These are phyloP conservation scores for Drosophila navojoa DNA, from an alignment of 1,140 invertebrate genomes.

Conservation along the genomic window DNA sequence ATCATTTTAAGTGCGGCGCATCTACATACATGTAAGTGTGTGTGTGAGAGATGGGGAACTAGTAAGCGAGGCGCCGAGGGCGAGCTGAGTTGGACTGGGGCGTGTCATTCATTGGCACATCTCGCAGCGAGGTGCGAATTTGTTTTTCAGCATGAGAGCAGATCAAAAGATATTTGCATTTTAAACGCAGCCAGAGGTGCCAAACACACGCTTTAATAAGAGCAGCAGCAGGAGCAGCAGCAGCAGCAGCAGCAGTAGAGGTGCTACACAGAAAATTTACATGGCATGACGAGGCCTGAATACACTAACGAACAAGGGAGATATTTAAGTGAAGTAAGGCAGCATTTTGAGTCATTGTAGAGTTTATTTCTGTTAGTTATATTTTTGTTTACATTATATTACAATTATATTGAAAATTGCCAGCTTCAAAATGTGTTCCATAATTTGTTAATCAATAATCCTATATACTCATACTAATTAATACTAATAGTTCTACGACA, in stretches of 20 bases:
- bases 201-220: constrained; percentile 15
- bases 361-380: too few relatives aligned
- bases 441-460: too few relatives aligned
- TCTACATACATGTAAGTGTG: background rate
- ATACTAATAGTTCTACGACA: too few relatives aligned
- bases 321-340: too few relatives aligned
- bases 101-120: background rate
- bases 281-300: background rate
- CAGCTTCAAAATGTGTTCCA: too few relatives aligned
- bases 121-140: constrained; percentile 73
- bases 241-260: constrained; percentile 5
- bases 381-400: too few relatives aligned
- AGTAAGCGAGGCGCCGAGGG: background rate
- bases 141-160: constrained; percentile 53
- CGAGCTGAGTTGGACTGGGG: background rate
- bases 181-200: constrained; percentile 40
- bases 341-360: too few relatives aligned
- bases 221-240: constrained; percentile 18
- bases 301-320: background rate
- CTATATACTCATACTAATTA: too few relatives aligned
- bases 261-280: background rate
- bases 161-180: constrained; percentile 78
- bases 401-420: too few relatives aligned
- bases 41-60: background rate
- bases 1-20: constrained; percentile 13